Conservation (phyloP, 1,140 invertebrate species). For the Drosophila albomicans region DNA sequence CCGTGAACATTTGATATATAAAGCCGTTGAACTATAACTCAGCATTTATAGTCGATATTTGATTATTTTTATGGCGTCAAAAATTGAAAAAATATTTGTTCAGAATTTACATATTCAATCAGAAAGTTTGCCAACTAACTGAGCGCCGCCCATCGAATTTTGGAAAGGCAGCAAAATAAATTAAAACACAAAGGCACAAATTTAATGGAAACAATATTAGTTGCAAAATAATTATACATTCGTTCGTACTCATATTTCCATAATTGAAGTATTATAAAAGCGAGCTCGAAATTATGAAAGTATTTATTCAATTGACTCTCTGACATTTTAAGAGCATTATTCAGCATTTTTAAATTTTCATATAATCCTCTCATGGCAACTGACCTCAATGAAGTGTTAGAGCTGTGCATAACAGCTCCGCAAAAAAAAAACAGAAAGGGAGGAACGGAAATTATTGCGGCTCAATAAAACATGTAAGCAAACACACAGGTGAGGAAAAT, state of each 20-base stretch:
- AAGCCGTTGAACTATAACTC: slow-evolving; percentile 69
- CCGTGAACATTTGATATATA: slow-evolving; percentile 69
- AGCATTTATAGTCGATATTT: slow-evolving; percentile 69
- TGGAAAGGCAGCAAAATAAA: neutral
- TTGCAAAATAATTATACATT: neutral
- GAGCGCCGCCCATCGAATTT: neutral
- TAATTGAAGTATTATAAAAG: neutral
- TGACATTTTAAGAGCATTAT: neutral
- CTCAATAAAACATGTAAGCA: slow-evolving; percentile 61
- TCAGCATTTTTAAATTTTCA: slow-evolving; percentile 16
- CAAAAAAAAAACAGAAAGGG: slow-evolving; percentile 12
- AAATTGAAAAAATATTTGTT: slow-evolving; percentile 62
- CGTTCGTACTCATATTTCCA: neutral
- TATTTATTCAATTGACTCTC: neutral
- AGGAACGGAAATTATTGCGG: slow-evolving; percentile 64
- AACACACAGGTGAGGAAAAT: slow-evolving; percentile 42
- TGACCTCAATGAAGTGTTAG: slow-evolving; percentile 62
- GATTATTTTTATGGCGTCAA: slow-evolving; percentile 68
- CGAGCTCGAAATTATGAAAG: neutral
- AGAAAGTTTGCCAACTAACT: slow-evolving; percentile 32
- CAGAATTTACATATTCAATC: slow-evolving; percentile 58
- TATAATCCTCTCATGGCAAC: slow-evolving; percentile 41
- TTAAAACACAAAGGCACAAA: neutral
- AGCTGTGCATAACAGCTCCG: neutral
- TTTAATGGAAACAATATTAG: neutral